Evolutionary conservation across 1,140 invertebrate species (phyloP), one percentile per base, ranked within the genome.

Genomic region (Drosophila biarmipes): DNA sequence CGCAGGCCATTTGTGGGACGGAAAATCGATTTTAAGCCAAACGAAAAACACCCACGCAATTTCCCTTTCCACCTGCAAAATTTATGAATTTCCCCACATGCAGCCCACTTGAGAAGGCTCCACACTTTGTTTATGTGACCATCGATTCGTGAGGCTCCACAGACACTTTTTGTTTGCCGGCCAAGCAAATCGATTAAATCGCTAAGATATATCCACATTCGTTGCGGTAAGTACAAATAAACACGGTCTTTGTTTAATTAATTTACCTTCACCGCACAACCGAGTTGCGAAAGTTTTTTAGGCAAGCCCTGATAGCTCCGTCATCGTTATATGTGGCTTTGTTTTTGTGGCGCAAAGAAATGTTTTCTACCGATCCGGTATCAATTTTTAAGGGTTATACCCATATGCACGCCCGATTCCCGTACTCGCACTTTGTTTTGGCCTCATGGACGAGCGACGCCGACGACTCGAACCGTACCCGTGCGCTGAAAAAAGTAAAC

Each of bases 91-190:
- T 48, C 35, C 24, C 15, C 40, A 45, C 29, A 27, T 24, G n/a
- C n/a, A 1, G 4, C 21, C 42, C 15, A 31, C 40, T 17, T 24
- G 29, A 40, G 29, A 7, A 15, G 12, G 53, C 38, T 53, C 27
- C 27, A 17, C 45, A 48, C 31, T 62, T 81, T 85, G 78, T 85
- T 85, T 85, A 85, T 63, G 42, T 73, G 69, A 54, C 56, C 62
- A 80, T 80, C 56, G 54, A 66, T 72, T 81, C 19, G 11, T 45
- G 51, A 62, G 52, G 42, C 79, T 59, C 43, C 76, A 38, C 64
- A 72, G 56, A 69, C 59, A 43, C 72, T 68, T 42, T 54, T 31
- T 59, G 73, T 76, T 76, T 75, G 73, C 42, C 73, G 67, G 64
- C 67, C 67, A 69, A 71, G 64, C 67, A 69, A 69, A 77, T 77